Evolutionary conservation across 2,797 vertebrate genomes (phyloP).

Genomic region (Anguilla obscura): DNA sequence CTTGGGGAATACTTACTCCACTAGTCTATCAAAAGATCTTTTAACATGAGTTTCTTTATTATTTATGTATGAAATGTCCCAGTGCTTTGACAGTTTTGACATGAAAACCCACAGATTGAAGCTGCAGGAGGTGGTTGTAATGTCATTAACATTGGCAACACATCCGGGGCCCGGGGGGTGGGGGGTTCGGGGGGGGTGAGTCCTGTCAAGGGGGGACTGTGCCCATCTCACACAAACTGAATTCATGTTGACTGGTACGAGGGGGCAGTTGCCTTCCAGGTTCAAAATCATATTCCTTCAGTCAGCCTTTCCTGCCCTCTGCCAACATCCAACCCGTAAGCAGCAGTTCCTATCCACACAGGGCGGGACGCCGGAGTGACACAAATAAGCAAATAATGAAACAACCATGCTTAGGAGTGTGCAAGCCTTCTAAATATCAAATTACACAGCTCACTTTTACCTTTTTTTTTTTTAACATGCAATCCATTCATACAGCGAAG

Average conservation of each 20-base stretch:
- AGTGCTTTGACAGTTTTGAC: background rate
- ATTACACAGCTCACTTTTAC: background rate
- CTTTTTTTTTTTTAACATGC: too few species aligned
- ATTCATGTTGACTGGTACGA: background rate
- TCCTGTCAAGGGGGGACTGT: too few species aligned
- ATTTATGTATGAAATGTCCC: background rate
- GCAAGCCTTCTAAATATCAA: background rate
- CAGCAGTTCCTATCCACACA: background rate
- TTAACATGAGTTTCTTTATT: background rate
- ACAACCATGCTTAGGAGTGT: background rate
- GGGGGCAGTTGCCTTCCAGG: background rate
- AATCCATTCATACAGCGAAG: too few species aligned
- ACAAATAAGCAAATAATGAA: background rate
- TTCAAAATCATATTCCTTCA: background rate
- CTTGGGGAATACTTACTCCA: background rate
- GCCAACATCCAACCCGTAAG: background rate
- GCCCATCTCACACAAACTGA: background rate
- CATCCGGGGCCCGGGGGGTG: too few species aligned
- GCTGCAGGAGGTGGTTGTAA: background rate
- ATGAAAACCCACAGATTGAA: background rate
- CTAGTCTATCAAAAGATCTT: background rate
- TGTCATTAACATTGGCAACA: background rate
- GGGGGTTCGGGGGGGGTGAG: background rate
- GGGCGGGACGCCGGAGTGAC: background rate
- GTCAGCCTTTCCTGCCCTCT: background rate